These are phyloP conservation scores for Eumeta japonica DNA, from an alignment of 1,140 invertebrate genomes.

Conservation along the genomic window DNA sequence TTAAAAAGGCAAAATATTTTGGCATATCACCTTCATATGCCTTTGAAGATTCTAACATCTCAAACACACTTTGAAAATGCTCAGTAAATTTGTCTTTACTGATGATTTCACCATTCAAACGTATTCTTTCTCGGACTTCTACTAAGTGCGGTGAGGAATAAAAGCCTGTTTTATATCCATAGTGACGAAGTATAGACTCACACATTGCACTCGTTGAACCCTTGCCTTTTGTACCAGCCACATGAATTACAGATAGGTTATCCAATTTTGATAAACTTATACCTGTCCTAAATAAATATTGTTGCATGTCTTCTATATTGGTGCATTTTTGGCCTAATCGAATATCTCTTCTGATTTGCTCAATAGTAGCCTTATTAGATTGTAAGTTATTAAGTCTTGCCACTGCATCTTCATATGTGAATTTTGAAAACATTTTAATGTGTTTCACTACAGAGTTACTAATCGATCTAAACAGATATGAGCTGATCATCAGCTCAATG, in stretches of 20 bases:
- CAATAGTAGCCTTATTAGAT: slow-evolving; percentile 64
- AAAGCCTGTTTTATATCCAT: slow-evolving; percentile 90
- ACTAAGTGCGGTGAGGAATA: slow-evolving; percentile 95
- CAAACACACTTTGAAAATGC: slow-evolving; percentile 84
- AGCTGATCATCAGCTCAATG: slow-evolving; percentile 26
- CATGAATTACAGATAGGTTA: slow-evolving; percentile 82
- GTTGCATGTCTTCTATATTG: slow-evolving; percentile 44
- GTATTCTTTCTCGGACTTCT: slow-evolving; percentile 88
- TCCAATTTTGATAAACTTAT: slow-evolving; percentile 66
- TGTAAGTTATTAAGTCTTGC: slow-evolving; percentile 67
- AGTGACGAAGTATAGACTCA: slow-evolving; percentile 83
- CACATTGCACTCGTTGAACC: slow-evolving; percentile 91
- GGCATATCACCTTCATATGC: slow-evolving; percentile 78
- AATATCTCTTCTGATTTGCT: slow-evolving; percentile 48
- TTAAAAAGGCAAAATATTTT: slow-evolving; percentile 92
- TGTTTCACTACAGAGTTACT: slow-evolving; percentile 18
- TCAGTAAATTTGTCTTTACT: slow-evolving; percentile 70
- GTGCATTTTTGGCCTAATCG: slow-evolving; percentile 38
- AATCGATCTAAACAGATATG: slow-evolving; percentile 10
- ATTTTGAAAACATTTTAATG: slow-evolving; percentile 40
- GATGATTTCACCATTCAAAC: slow-evolving; percentile 82
- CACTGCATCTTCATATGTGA: slow-evolving; percentile 60
- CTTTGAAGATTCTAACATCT: slow-evolving; percentile 27
- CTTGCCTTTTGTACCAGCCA: slow-evolving; percentile 95
- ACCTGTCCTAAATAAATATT: slow-evolving; percentile 65